These are phyloP conservation scores for Parthenolecanium corni DNA, from an alignment of 2,888 invertebrate genomes.

Conservation along the genomic window DNA sequence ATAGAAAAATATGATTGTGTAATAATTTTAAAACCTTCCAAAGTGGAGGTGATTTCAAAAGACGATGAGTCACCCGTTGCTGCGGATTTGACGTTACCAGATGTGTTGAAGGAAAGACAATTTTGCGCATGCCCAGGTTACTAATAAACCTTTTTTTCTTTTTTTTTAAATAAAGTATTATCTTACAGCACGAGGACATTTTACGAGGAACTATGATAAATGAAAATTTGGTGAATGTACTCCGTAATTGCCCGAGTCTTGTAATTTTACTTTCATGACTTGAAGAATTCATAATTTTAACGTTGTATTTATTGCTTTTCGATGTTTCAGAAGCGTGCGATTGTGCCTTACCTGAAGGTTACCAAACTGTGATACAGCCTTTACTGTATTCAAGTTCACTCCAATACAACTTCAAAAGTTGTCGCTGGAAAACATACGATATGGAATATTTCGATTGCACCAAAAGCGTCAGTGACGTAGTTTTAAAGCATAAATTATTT, in stretches of 20 bases:
- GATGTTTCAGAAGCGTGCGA: background rate
- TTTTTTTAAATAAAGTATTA: too few species aligned
- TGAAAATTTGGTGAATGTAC: background rate
- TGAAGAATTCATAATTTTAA: too few species aligned
- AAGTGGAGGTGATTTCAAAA: slow-evolving; percentile 1
- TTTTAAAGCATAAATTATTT: background rate
- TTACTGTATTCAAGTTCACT: background rate
- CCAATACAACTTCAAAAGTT: background rate
- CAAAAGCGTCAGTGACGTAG: background rate
- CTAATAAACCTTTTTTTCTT: background rate
- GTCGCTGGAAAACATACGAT: background rate
- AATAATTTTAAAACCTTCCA: slow-evolving; percentile 3
- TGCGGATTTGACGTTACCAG: slow-evolving; percentile 5
- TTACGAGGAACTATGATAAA: background rate
- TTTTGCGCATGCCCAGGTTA: slow-evolving; percentile 2
- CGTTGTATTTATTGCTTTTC: background rate
- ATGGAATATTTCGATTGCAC: background rate
- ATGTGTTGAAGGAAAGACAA: background rate
- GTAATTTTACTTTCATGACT: too few species aligned
- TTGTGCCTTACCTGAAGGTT: slow-evolving; percentile 13
- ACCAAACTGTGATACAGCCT: slow-evolving; percentile 17
- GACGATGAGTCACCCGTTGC: background rate
- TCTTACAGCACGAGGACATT: background rate
- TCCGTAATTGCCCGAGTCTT: background rate
- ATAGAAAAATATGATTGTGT: background rate